These are phyloP conservation scores for Lagopus leucura DNA, from an alignment of 2,113 vertebrate species.

Conservation along the genomic window DNA sequence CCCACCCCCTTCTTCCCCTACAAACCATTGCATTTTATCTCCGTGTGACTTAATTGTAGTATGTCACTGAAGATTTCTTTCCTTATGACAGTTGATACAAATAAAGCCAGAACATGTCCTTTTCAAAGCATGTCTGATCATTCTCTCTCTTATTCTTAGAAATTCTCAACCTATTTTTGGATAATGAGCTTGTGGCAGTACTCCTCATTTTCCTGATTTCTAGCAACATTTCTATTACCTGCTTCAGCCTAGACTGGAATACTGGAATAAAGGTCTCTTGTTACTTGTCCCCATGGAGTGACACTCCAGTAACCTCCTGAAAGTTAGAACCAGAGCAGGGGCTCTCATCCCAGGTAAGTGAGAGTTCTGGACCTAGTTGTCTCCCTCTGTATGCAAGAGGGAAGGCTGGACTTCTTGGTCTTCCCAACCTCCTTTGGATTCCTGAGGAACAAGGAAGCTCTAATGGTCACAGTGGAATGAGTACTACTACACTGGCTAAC, in stretches of 20 bases:
- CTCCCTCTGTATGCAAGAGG: fast-evolving
- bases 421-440: background rate
- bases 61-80: fast-evolving
- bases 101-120: fast-evolving
- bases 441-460: background rate
- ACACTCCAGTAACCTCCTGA: fast-evolving
- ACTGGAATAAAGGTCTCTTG: fast-evolving
- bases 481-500: fast-evolving
- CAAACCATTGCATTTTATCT: fast-evolving
- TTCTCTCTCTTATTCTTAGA: fast-evolving
- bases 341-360: fast-evolving
- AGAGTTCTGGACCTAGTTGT: background rate
- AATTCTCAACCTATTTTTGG: fast-evolving
- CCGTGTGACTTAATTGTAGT: fast-evolving
- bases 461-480: fast-evolving
- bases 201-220: fast-evolving
- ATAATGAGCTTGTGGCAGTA: fast-evolving
- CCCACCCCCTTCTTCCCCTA: background rate
- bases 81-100: fast-evolving
- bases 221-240: fast-evolving
- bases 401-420: fast-evolving
- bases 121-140: fast-evolving
- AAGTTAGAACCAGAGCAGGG: background rate
- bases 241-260: fast-evolving
- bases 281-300: fast-evolving